These are phyloP conservation scores for Chanos chanos DNA, from an alignment of 2,797 vertebrate species.

Conservation along the genomic window DNA sequence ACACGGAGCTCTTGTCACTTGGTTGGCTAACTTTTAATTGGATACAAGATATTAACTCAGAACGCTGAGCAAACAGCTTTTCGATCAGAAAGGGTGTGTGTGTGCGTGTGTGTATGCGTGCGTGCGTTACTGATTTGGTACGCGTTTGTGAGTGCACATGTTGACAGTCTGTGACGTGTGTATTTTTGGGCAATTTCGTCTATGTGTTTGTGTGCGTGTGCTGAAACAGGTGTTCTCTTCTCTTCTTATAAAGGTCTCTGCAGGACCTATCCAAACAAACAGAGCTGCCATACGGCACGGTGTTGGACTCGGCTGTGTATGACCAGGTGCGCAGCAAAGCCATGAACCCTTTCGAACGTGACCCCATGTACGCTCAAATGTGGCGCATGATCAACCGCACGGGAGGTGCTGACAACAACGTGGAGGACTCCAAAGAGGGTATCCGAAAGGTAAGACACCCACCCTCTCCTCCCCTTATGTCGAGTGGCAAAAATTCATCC, in stretches of 20 bases:
- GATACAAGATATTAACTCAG: slow-evolving; percentile 29
- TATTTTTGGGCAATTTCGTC: background rate
- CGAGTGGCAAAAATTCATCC: background rate
- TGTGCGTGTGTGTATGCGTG: slow-evolving; percentile 1
- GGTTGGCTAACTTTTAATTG: slow-evolving; percentile 39
- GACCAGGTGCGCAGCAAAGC: slow-evolving; percentile 94
- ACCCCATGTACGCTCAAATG: slow-evolving; percentile 98
- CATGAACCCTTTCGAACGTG: slow-evolving; percentile 96
- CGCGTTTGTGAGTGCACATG: slow-evolving; percentile 18
- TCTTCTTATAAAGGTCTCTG: slow-evolving; percentile 76
- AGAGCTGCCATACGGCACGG: slow-evolving; percentile 93
- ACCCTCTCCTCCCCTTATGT: background rate
- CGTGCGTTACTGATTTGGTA: slow-evolving; percentile 3
- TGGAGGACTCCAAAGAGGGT: slow-evolving; percentile 89
- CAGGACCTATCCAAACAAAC: slow-evolving; percentile 97
- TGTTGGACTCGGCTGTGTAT: slow-evolving; percentile 93
- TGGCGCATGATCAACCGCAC: slow-evolving; percentile 97
- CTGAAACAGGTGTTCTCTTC: background rate
- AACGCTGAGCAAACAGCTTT: slow-evolving; percentile 24
- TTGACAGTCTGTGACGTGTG: background rate
- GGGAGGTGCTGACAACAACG: slow-evolving; percentile 90
- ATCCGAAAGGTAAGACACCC: slow-evolving; percentile 85
- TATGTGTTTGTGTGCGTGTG: background rate
- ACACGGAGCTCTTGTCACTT: slow-evolving; percentile 16
- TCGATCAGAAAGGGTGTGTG: slow-evolving; percentile 1